phyloP scores from a whole-genome alignment of 1,140 invertebrate genomes.

The Cotesia glomerata region DNA sequence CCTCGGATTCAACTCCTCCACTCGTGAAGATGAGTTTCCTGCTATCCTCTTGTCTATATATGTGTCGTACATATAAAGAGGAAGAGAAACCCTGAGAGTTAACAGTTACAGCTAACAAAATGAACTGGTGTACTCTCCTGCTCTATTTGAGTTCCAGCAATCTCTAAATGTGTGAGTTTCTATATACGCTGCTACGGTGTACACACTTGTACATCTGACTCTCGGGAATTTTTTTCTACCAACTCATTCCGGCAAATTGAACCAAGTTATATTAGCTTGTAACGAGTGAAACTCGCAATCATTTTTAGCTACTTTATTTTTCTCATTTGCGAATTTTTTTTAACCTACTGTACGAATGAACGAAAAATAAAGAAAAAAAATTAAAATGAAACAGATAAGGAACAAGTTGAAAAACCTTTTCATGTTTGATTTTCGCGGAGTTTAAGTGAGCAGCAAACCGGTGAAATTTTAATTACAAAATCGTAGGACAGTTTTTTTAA shows the following conservation, averaged over 20 bases:
- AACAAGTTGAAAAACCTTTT: no score
- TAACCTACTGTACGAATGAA: no score
- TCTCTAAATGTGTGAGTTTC: slow-evolving; percentile 16
- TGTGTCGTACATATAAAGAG: neutral
- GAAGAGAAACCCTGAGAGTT: neutral
- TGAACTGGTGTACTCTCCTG: neutral
- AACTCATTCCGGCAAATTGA: slow-evolving; percentile 20
- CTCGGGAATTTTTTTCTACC: neutral
- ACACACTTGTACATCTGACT: neutral
- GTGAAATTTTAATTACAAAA: no score
- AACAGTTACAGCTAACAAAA: slow-evolving; percentile 4
- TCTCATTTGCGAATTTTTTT: neutral
- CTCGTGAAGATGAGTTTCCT: slow-evolving; percentile 12
- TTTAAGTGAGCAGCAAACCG: no score
- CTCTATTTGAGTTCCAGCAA: slow-evolving; percentile 8
- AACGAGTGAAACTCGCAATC: neutral
- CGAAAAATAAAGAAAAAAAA: no score
- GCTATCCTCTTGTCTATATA: neutral
- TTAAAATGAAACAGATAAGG: no score
- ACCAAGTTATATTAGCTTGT: slow-evolving; percentile 16
- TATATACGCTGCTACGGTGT: neutral
- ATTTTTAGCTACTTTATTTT: slow-evolving; percentile 5
- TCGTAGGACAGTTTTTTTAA: no score
- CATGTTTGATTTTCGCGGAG: no score
- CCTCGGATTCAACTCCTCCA: slow-evolving; percentile 2